A percentile compares a stretch with the other conserved stretches of the same genome.
Conservation (phyloP, 2,888 invertebrate species). For the Synanthedon formicaeformis region DNA sequence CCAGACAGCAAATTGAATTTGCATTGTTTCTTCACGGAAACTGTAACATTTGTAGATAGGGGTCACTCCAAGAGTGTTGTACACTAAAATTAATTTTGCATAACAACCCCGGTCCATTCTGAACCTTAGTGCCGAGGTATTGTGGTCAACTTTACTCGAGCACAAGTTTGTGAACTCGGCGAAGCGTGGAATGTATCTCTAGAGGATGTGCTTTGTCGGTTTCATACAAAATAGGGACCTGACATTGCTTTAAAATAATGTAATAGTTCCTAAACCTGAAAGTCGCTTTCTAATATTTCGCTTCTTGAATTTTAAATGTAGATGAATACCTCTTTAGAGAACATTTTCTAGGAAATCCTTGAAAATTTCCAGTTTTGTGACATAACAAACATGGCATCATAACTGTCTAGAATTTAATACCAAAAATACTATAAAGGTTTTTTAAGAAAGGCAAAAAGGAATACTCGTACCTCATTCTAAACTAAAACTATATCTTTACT, state of each 20-base stretch:
- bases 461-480: too few species aligned
- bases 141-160: conserved; percentile 3
- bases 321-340: not conserved
- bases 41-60: not conserved
- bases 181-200: conserved; percentile 12
- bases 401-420: too few species aligned
- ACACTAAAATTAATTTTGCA: conserved; percentile 9
- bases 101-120: not conserved
- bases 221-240: conserved; percentile 8
- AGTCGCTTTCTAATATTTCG: not conserved
- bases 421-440: too few species aligned
- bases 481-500: too few species aligned
- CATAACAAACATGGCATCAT: too few species aligned
- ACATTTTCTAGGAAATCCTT: too few species aligned
- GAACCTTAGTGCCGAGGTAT: conserved; percentile 3
- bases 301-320: not conserved
- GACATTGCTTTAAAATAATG: conserved; percentile 5
- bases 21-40: not conserved
- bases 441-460: too few species aligned
- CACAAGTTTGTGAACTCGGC: conserved; percentile 4
- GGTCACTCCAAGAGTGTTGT: not conserved
- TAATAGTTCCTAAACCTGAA: not conserved
- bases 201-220: conserved; percentile 10
- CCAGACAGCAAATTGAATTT: not conserved
- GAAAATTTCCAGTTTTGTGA: too few species aligned